Conservation (phyloP, 2,113 vertebrate genomes). For the Upupa epops region DNA sequence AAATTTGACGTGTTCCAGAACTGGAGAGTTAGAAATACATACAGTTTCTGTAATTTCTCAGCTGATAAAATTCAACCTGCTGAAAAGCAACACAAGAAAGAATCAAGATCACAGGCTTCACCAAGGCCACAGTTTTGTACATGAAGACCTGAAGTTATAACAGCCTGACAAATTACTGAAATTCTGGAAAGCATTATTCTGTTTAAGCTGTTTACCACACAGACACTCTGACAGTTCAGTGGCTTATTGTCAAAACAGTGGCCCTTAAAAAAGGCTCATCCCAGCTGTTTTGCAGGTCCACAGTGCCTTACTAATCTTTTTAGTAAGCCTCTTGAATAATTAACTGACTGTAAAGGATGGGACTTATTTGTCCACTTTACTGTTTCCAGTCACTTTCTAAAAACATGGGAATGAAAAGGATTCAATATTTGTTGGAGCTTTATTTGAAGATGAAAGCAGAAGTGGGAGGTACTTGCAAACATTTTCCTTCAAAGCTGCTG, state of each 20-base stretch:
- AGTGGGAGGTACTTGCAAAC: not conserved
- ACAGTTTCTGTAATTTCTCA: not conserved
- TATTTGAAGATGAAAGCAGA: not conserved
- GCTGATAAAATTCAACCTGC: not conserved
- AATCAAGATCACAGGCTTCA: not conserved
- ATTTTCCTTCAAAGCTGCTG: not conserved
- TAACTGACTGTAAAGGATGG: not conserved
- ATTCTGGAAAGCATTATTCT: not conserved
- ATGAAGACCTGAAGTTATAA: not conserved
- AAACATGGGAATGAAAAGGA: rapidly evolving
- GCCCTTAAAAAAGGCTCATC: not conserved
- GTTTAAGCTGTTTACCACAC: not conserved
- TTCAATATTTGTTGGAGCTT: not conserved
- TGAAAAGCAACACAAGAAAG: not conserved
- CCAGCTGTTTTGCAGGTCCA: not conserved
- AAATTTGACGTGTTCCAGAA: not conserved
- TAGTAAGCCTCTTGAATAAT: not conserved
- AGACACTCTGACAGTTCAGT: not conserved
- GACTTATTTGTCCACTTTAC: not conserved
- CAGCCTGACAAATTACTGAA: not conserved
- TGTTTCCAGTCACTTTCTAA: not conserved
- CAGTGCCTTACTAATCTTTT: not conserved
- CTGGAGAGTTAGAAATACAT: not conserved
- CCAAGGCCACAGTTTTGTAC: not conserved
- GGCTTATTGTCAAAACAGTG: not conserved